Conservation (phyloP, 2,888 invertebrate genomes). For the Cryptocephalus moraei region DNA sequence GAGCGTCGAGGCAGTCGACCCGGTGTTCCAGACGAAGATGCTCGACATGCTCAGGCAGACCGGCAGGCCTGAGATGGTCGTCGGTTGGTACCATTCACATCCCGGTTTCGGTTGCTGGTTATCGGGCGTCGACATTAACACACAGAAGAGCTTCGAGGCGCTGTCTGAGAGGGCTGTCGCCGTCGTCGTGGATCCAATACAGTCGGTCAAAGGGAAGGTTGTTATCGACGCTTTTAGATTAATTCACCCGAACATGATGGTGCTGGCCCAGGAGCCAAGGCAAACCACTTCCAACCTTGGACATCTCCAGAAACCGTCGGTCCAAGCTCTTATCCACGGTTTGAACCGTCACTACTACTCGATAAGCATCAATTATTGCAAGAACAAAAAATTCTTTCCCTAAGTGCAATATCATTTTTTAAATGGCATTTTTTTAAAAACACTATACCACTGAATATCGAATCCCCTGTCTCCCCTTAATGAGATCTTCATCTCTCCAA, state of each 20-base stretch:
- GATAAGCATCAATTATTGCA: constrained; percentile 98
- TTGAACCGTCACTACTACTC: constrained; percentile 98
- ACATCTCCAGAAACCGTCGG: constrained; percentile 96
- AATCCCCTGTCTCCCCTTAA: no score
- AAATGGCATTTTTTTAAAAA: no score
- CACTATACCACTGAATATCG: no score
- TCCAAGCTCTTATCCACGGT: constrained; percentile 98
- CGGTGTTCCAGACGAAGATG: constrained; percentile 99
- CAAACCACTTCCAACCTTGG: constrained; percentile 99
- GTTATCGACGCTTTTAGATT: constrained; percentile 99
- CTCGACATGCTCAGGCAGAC: constrained; percentile 97
- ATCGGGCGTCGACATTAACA: constrained; percentile 98
- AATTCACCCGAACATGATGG: constrained; percentile 99
- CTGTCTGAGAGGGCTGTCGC: constrained; percentile 97
- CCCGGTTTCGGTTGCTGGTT: constrained; percentile 99
- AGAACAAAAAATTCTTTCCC: no score
- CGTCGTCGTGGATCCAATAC: constrained; percentile 98
- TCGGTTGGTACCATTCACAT: constrained; percentile 94
- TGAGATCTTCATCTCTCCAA: no score
- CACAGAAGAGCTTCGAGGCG: constrained; percentile 98
- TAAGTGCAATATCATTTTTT: no score
- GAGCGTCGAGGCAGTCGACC: constrained; percentile 98
- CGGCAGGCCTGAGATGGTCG: constrained; percentile 99
- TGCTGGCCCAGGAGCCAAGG: constrained; percentile 94
- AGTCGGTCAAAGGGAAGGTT: constrained; percentile 98